Evolutionary conservation across 2,888 invertebrate genomes (phyloP).

Genomic region (Mimas tiliae): DNA sequence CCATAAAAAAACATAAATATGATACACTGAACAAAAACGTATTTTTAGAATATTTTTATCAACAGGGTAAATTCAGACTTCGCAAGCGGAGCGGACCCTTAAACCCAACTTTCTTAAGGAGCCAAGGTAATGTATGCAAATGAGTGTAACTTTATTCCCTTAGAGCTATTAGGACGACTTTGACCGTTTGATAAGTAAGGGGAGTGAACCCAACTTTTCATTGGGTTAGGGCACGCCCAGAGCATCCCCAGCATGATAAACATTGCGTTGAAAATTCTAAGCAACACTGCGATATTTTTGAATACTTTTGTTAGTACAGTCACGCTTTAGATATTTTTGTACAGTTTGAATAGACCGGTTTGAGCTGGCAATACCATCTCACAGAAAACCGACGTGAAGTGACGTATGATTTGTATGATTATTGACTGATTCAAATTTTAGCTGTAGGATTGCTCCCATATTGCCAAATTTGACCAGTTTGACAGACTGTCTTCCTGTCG

Average conservation of each 20-base stretch:
- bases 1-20: too few relatives aligned
- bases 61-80: slow-evolving; percentile 15
- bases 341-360: too few relatives aligned
- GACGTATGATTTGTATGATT: too few relatives aligned
- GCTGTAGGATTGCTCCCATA: too few relatives aligned
- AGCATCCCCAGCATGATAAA: slow-evolving; percentile 8
- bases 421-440: too few relatives aligned
- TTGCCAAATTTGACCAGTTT: too few relatives aligned
- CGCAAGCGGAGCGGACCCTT: slow-evolving; percentile 48
- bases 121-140: slow-evolving; percentile 78
- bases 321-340: too few relatives aligned
- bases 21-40: too few relatives aligned
- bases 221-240: slow-evolving; percentile 44
- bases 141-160: slow-evolving; percentile 75
- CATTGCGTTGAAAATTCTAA: not conserved
- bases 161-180: slow-evolving; percentile 69
- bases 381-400: too few relatives aligned
- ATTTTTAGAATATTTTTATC: slow-evolving; percentile 24
- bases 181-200: slow-evolving; percentile 74
- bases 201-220: slow-evolving; percentile 50
- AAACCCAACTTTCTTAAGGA: slow-evolving; percentile 61
- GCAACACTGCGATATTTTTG: not conserved
- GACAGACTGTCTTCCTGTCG: too few relatives aligned
- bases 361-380: too few relatives aligned
- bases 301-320: too few relatives aligned